Evolutionary conservation across 2,888 invertebrate species (phyloP), one percentile per base, ranked within the genome.

Genomic region (Cryptophagus acutangulus): DNA sequence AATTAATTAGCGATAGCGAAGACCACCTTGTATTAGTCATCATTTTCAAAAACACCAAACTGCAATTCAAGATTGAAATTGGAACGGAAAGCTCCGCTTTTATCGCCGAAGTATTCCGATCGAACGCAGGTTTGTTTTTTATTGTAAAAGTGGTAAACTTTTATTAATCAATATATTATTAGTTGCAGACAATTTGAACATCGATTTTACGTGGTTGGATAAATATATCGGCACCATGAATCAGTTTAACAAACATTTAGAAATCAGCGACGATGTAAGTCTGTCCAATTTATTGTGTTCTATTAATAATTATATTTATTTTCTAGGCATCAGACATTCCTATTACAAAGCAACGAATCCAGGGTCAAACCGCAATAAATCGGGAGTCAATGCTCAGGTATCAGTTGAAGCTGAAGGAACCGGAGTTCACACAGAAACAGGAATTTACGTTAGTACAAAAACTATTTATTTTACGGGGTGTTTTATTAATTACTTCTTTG

Each of bases 341-440:
- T 17, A 70, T 79, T 39, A 71, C 77, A 2, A 68, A 79, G 45
- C 75, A 76, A 53, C 76, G 73, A 51, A 74, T 78, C 18, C 73
- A 73, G 53, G 76, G 77, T 24, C 56, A 59, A 48, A 54, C 56
- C 37, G 46, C 49, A 72, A 83, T 63, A 17, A 69, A 67, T 30
- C 74, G 90, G 54, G 89, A 90, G 66, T 86, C 83, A 42, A 77
- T 85, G 31, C 81, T 89, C 36, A 79, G 82, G 46, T 78, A 82
- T 60, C 83, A 86, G 62, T 83, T 90, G 78, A 75, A 78, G 45
- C 78, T 84, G 55, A 82, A 83, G 61, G 86, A 88, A 62, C 75
- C 78, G 49, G 84, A 87, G 50, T 90, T 84, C 62, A 87, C 85
- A 13, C 56, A 64, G 43, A 59, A 63, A 12, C 79, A 84, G 65